Conservation (phyloP, 2,113 vertebrate species). For the Naja naja region DNA sequence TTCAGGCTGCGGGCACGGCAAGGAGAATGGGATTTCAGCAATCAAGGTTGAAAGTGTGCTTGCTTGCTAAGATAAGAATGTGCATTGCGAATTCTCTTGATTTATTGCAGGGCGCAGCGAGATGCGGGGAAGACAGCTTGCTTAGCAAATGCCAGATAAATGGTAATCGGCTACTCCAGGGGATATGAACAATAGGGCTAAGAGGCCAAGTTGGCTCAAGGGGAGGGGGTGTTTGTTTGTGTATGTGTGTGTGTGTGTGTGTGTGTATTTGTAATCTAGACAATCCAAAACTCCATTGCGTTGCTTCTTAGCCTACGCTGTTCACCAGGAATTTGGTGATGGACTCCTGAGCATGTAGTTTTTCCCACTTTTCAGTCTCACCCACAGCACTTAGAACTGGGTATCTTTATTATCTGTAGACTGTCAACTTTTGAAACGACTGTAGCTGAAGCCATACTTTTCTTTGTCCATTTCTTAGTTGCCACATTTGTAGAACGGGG, state of each 20-base stretch:
- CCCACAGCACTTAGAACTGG: neutral
- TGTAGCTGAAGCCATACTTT: too few species aligned
- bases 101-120: conserved; percentile 33
- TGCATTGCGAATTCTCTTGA: conserved; percentile 37
- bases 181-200: conserved; percentile 27
- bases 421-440: too few species aligned
- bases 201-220: conserved; percentile 17
- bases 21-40: conserved; percentile 49
- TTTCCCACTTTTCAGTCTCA: neutral
- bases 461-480: too few species aligned
- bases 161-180: conserved; percentile 31
- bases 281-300: neutral
- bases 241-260: too few species aligned
- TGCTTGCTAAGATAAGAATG: conserved; percentile 33
- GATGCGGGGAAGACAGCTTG: conserved; percentile 21
- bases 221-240: neutral
- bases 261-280: neutral
- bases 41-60: neutral
- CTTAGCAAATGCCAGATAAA: conserved; percentile 19
- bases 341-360: neutral
- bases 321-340: neutral
- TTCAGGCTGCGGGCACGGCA: conserved; percentile 46
- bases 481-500: too few species aligned
- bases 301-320: neutral
- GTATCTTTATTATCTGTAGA: neutral